Conservation (phyloP, 2,797 vertebrate species). For the Chiroxiphia lanceolata region DNA sequence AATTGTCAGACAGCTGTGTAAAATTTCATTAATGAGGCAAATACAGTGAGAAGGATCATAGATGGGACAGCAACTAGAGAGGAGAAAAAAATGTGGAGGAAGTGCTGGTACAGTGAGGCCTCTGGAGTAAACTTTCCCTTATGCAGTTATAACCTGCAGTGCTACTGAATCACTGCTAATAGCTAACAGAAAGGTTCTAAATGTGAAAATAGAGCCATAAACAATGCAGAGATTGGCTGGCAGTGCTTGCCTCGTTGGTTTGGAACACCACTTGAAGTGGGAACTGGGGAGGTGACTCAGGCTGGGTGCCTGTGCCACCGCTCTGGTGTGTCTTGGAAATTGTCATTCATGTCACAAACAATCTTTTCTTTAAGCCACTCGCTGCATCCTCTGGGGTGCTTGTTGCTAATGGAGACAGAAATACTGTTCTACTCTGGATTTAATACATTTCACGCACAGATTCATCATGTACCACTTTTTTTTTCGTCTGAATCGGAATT, state of each 20-base stretch:
- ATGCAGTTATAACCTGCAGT: neutral
- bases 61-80: neutral
- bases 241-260: neutral
- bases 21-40: slow-evolving; percentile 22
- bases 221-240: neutral
- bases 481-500: slow-evolving; percentile 68
- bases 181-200: neutral
- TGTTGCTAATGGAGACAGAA: slow-evolving; percentile 80
- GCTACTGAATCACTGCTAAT: neutral
- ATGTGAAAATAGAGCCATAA: slow-evolving; percentile 10
- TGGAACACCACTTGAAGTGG: neutral
- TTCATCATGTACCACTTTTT: slow-evolving; percentile 52
- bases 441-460: slow-evolving; percentile 71
- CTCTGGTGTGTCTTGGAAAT: slow-evolving; percentile 54
- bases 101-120: neutral
- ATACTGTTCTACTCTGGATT: slow-evolving; percentile 71
- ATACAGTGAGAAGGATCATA: neutral
- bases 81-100: neutral
- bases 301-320: slow-evolving; percentile 1
- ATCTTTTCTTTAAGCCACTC: slow-evolving; percentile 70
- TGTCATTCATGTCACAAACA: slow-evolving; percentile 72
- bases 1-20: neutral
- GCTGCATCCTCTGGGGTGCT: slow-evolving; percentile 66
- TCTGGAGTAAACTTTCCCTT: neutral
- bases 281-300: neutral